phyloP scores from a whole-genome alignment of 1,140 invertebrate genomes.

The Paraescarpia echinospica region DNA sequence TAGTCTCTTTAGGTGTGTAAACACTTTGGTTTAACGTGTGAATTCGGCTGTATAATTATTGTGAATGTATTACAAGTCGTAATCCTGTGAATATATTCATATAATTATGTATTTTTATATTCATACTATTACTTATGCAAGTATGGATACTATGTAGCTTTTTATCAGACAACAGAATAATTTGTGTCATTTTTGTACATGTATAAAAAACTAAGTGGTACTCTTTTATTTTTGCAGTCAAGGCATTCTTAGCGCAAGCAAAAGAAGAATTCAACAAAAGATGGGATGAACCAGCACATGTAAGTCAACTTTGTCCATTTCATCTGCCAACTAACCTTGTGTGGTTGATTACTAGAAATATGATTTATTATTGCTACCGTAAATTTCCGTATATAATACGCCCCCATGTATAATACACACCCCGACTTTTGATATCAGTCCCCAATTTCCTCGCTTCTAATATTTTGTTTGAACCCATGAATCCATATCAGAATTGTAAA shows the following conservation, averaged over 20 bases:
- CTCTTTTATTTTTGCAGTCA: constrained; percentile 27
- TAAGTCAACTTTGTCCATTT: constrained; percentile 21
- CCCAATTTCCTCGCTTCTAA: no score
- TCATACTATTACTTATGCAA: not conserved
- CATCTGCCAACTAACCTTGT: not conserved
- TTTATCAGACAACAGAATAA: not conserved
- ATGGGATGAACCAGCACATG: constrained; percentile 31
- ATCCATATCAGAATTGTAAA: no score
- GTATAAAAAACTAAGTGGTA: constrained; percentile 3
- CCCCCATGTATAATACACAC: no score
- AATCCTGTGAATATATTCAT: not conserved
- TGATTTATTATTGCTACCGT: not conserved
- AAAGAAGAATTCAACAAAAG: constrained; percentile 31
- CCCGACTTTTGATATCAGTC: no score
- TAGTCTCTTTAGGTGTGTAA: not conserved
- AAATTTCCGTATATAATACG: no score
- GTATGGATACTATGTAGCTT: not conserved
- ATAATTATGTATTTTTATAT: not conserved
- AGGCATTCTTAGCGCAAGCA: constrained; percentile 30
- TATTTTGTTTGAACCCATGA: no score
- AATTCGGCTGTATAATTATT: not conserved
- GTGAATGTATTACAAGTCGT: not conserved
- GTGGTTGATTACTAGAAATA: not conserved
- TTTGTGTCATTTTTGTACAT: not conserved
- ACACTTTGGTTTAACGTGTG: not conserved